Conservation (phyloP, 1,140 invertebrate genomes). For the Steinernema khuongi region DNA sequence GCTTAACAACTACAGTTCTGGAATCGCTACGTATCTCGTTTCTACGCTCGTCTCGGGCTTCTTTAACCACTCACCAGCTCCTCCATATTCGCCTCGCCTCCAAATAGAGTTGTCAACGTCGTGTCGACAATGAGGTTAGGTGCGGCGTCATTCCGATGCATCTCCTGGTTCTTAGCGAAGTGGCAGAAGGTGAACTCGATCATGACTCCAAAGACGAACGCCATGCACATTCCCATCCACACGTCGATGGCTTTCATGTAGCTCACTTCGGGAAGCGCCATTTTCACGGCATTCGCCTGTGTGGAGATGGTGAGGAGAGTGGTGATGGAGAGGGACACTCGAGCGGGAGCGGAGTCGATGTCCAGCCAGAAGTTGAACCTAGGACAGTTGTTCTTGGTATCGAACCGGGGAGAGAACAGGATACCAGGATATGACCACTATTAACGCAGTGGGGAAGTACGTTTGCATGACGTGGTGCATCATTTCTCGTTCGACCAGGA, state of each 20-base stretch:
- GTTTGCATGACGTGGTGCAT: conserved; percentile 58
- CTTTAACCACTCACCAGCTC: conserved; percentile 25
- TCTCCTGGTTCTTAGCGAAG: conserved; percentile 56
- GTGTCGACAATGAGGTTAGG: conserved; percentile 46
- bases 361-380: conserved; percentile 61
- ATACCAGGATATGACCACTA: conserved; percentile 57
- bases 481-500: conserved; percentile 49
- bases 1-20: conserved; percentile 3
- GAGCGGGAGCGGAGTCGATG: conserved; percentile 59
- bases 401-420: neutral
- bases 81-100: conserved; percentile 33
- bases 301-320: conserved; percentile 53
- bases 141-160: conserved; percentile 23
- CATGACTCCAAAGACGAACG: conserved; percentile 50
- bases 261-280: conserved; percentile 53
- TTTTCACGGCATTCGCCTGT: conserved; percentile 57
- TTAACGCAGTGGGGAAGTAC: conserved; percentile 55
- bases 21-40: no score
- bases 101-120: conserved; percentile 53
- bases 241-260: conserved; percentile 57
- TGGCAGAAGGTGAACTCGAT: conserved; percentile 57
- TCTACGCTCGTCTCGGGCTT: no score
- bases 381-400: neutral
- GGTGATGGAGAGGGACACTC: conserved; percentile 58
- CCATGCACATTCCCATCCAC: conserved; percentile 50